phyloP scores from a whole-genome alignment of 37 sponge, comb jelly and placozoan genomes.

The Lycopodina hypogea region DNA sequence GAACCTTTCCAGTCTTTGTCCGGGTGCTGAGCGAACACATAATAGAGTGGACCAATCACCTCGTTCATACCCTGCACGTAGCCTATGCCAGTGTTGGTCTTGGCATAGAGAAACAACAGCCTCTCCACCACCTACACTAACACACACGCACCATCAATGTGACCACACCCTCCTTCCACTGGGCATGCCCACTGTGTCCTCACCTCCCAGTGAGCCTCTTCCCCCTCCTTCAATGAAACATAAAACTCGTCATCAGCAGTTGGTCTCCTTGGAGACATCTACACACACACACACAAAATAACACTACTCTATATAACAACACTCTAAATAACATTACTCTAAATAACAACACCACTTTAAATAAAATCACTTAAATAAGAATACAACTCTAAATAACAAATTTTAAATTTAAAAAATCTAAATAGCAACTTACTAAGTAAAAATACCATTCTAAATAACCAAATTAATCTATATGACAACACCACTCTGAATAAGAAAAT shows the following conservation, averaged over 20 bases:
- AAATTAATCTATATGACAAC: too few relatives aligned
- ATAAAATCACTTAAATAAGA: too few relatives aligned
- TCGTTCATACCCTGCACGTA: conserved; percentile 99
- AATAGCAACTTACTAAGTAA: too few relatives aligned
- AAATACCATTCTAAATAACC: too few relatives aligned
- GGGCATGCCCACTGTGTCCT: neutral
- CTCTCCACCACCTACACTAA: conserved; percentile 83
- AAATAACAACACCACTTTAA: too few relatives aligned
- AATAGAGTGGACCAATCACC: conserved; percentile 92
- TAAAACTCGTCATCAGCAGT: conserved; percentile 13
- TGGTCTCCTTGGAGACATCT: conserved; percentile 1
- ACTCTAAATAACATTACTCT: too few relatives aligned
- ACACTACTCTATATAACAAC: too few relatives aligned
- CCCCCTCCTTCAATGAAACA: conserved; percentile 66
- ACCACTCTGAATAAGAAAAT: too few relatives aligned
- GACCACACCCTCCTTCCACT: neutral
- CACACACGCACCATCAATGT: too few relatives aligned
- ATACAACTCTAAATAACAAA: too few relatives aligned
- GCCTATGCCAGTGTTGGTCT: conserved; percentile 85
- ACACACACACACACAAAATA: too few relatives aligned
- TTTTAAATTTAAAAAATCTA: too few relatives aligned
- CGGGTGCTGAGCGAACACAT: conserved; percentile 86
- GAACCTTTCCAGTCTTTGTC: conserved; percentile 80
- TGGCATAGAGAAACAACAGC: conserved; percentile 90
- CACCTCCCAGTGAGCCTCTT: conserved; percentile 99